Base-by-base conservation (phyloP, 2,113 vertebrate genomes). In the Rhea pennata region DNA sequence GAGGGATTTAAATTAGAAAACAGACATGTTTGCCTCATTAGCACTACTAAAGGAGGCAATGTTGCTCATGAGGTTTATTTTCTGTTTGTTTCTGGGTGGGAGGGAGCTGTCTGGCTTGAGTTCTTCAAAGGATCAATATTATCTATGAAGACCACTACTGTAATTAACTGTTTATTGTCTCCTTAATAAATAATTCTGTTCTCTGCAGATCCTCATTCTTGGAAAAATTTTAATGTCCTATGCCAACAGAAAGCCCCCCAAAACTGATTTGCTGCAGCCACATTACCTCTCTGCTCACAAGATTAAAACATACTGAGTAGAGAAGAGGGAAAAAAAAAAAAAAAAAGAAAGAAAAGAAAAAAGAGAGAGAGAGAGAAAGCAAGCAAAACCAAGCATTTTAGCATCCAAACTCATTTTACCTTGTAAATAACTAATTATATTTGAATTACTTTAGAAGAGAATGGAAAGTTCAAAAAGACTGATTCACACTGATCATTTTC, bases 401-500 rank as follows among this genome's bases (percentile, higher is more conserved):
- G 71, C 36, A 93, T 72, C 71, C 40, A 78, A 94, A 90, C 75
- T 93, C 2, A 66, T 73, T 93, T 88, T 98, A 86, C 88, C 89
- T 82, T 10, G 2, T 50, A 84, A 94, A 67, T 78, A 87, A 74
- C 58, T 91, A 62, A 73, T 87, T 82, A 94, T 71, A 93, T 27
- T 84, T 62, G 73, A 93, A 86, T 95, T 87, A 93, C 58, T 83
- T 92, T 54, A 94, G 76, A 93, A 97, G 89, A 96, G 73, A 95
- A 95, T 24, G 13, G 56, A 69, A 97, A 96, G 88, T 94, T 91
- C 51, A 53, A 83, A 67, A 83, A 90, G 84, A 88, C 56, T 93
- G 95, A 96, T 97, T 97, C 83, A 78, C 74, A 88, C 6, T 77
- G 84, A 97, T 95, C 77, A 95, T 80, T 94, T 64, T 91, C 95